Evolutionary conservation across 2,113 vertebrate species (phyloP).

Genomic region (Nycticebus coucang): DNA sequence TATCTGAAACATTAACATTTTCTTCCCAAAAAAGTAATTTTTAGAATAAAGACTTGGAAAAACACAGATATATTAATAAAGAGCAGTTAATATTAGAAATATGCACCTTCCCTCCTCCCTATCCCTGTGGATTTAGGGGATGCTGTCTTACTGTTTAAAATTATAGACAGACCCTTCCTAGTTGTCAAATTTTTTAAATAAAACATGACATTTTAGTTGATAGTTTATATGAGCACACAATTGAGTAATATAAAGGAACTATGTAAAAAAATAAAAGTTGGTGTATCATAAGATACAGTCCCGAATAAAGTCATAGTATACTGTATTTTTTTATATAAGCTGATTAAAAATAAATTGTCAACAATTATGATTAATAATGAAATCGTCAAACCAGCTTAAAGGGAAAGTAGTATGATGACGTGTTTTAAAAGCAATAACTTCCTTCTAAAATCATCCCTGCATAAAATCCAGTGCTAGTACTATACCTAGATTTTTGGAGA

Average conservation of each 20-base stretch:
- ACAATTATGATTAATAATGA: slow-evolving; percentile 42
- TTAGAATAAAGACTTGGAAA: slow-evolving; percentile 40
- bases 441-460: slow-evolving; percentile 53
- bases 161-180: background rate
- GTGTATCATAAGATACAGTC: background rate
- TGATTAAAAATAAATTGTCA: slow-evolving; percentile 45
- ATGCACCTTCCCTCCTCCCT: background rate
- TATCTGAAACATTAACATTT: slow-evolving; percentile 37
- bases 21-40: slow-evolving; percentile 9
- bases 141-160: slow-evolving; percentile 9
- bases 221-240: slow-evolving; percentile 6
- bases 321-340: slow-evolving; percentile 38
- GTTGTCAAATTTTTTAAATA: background rate
- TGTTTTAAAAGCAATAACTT: slow-evolving; percentile 53
- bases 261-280: slow-evolving; percentile 15
- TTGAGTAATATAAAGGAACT: slow-evolving; percentile 27
- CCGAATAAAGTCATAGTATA: slow-evolving; percentile 35
- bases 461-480: background rate
- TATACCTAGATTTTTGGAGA: slow-evolving; percentile 43
- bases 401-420: slow-evolving; percentile 11
- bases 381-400: slow-evolving; percentile 51
- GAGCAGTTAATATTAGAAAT: slow-evolving; percentile 7
- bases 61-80: slow-evolving; percentile 2
- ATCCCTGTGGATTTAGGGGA: background rate
- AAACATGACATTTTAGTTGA: slow-evolving; percentile 8